These are phyloP conservation scores for Centrocercus urophasianus DNA, from an alignment of 2,113 vertebrate genomes.

Conservation along the genomic window DNA sequence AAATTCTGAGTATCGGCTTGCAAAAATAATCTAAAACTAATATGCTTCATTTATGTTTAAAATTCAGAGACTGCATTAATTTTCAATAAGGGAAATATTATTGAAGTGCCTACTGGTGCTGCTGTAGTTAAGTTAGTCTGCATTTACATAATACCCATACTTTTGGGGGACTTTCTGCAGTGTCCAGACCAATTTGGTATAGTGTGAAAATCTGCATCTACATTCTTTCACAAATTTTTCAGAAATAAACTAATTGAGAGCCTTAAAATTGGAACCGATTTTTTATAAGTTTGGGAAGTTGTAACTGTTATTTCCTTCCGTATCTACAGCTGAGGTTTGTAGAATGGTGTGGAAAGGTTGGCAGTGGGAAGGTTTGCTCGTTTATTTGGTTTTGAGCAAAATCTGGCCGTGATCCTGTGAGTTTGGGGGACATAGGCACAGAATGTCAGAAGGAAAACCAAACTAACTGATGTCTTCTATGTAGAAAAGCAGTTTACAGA, in stretches of 20 bases:
- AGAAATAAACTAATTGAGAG: neutral
- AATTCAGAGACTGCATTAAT: slow-evolving; percentile 76
- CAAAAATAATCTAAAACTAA: slow-evolving; percentile 75
- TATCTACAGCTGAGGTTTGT: neutral
- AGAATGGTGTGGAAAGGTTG: neutral
- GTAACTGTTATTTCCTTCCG: neutral
- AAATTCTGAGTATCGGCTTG: slow-evolving; percentile 75
- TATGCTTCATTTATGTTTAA: slow-evolving; percentile 75
- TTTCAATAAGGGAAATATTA: slow-evolving; percentile 71
- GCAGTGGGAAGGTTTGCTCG: neutral
- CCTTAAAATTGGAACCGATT: neutral
- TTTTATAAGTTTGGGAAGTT: neutral
- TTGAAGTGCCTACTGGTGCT: slow-evolving; percentile 56
- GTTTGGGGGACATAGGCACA: neutral
- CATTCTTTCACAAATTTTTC: neutral
- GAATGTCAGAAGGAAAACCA: neutral
- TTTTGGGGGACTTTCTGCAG: neutral
- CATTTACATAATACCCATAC: slow-evolving; percentile 2
- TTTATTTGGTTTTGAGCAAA: neutral
- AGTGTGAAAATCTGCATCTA: neutral
- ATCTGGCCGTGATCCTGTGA: neutral
- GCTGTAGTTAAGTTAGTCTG: slow-evolving; percentile 34
- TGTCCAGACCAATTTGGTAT: neutral
- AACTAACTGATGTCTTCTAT: neutral
- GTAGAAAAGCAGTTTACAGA: neutral